These are phyloP conservation scores for Yponomeuta evonymella DNA, from an alignment of 2,888 invertebrate genomes.

Conservation along the genomic window DNA sequence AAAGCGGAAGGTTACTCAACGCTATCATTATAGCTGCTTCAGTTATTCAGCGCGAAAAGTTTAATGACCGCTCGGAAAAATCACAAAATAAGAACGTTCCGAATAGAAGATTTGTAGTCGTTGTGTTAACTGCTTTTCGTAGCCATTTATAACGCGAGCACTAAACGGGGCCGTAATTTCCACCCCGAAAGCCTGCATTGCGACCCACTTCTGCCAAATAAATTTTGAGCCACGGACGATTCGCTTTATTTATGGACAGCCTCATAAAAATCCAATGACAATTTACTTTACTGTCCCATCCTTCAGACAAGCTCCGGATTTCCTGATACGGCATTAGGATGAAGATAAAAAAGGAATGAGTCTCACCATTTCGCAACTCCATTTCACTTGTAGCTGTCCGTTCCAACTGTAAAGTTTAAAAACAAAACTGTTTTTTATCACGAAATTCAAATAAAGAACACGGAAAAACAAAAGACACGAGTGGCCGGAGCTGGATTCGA, in stretches of 20 bases:
- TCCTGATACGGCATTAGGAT: slow-evolving; percentile 6
- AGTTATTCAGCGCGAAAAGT: slow-evolving; percentile 6
- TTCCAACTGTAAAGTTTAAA: slow-evolving; percentile 17
- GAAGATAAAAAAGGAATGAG: slow-evolving; percentile 10
- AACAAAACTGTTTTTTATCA: not conserved
- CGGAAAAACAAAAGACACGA: slow-evolving; percentile 34
- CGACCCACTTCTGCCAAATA: slow-evolving; percentile 49
- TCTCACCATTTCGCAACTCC: slow-evolving; percentile 21
- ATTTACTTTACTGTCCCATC: slow-evolving; percentile 8
- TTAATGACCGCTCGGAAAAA: slow-evolving; percentile 15
- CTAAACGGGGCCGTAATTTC: slow-evolving; percentile 40
- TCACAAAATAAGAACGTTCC: slow-evolving; percentile 23
- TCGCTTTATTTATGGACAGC: slow-evolving; percentile 31
- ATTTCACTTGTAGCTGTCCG: slow-evolving; percentile 4
- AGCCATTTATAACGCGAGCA: slow-evolving; percentile 43
- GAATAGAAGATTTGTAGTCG: slow-evolving; percentile 31
- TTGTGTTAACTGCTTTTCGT: slow-evolving; percentile 29
- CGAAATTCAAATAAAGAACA: slow-evolving; percentile 18
- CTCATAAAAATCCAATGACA: slow-evolving; percentile 10
- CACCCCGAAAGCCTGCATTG: slow-evolving; percentile 44
- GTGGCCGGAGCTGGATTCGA: slow-evolving; percentile 55
- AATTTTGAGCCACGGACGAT: slow-evolving; percentile 40
- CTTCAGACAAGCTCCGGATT: slow-evolving; percentile 12
- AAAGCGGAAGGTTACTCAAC: not conserved
- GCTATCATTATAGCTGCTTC: not conserved